Evolutionary conservation across 2,113 vertebrate genomes (phyloP).

Genomic region (Muscicapa adusta): DNA sequence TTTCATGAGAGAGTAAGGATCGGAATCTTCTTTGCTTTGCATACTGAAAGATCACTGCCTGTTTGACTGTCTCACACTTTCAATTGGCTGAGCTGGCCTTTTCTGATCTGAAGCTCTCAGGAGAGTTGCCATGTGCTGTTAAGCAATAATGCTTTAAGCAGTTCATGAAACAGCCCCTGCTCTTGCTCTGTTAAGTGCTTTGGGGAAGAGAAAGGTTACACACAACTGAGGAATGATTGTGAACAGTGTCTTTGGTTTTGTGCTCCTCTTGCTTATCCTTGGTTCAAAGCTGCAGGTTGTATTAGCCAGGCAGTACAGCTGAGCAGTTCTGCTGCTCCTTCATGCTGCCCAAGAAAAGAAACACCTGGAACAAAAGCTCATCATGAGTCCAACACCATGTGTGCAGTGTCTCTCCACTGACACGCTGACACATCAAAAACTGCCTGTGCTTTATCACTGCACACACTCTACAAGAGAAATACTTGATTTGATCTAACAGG

Average conservation of each 20-base stretch:
- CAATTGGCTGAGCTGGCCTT: neutral
- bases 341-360: neutral
- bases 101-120: neutral
- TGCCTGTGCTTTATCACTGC: neutral
- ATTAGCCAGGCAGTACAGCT: neutral
- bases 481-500: neutral
- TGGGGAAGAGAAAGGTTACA: neutral
- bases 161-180: neutral
- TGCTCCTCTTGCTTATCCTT: neutral
- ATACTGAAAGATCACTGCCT: neutral
- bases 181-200: neutral
- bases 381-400: fast-evolving
- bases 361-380: neutral
- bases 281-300: neutral
- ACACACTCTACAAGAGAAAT: neutral
- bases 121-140: neutral
- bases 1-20: neutral
- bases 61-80: neutral
- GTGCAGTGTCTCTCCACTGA: neutral
- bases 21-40: neutral
- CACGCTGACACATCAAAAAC: constrained; percentile 12
- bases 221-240: neutral
- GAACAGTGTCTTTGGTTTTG: neutral
- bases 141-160: neutral
- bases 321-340: neutral